Evolutionary conservation across 2,888 invertebrate species (phyloP).

Genomic region (Scotopteryx bipunctaria): DNA sequence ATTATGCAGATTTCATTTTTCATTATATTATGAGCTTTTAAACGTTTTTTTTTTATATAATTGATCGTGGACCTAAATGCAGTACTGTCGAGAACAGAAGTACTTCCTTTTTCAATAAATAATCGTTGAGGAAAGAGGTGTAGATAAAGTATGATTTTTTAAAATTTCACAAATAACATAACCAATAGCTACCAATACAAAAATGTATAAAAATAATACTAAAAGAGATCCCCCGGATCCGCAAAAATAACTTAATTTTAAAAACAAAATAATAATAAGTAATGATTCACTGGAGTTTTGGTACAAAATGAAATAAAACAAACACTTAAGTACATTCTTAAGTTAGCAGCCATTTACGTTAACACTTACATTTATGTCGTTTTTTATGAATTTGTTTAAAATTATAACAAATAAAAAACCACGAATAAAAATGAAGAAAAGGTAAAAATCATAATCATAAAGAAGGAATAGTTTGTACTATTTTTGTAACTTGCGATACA

Average conservation of each 20-base stretch:
- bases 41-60: slow-evolving; percentile 7
- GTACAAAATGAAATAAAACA: slow-evolving; percentile 45
- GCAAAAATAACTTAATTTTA: slow-evolving; percentile 33
- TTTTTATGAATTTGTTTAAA: slow-evolving; percentile 42
- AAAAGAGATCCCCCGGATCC: slow-evolving; percentile 44
- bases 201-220: slow-evolving; percentile 45
- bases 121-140: not conserved
- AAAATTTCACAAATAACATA: slow-evolving; percentile 10
- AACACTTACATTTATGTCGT: slow-evolving; percentile 15
- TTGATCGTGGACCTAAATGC: slow-evolving; percentile 1
- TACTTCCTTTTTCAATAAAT: not conserved
- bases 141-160: not conserved
- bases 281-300: slow-evolving; percentile 60
- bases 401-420: not conserved
- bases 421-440: not conserved
- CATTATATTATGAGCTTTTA: slow-evolving; percentile 14
- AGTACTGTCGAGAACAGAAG: slow-evolving; percentile 10
- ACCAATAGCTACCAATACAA: slow-evolving; percentile 49
- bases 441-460: not conserved
- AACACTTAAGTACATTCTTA: slow-evolving; percentile 64
- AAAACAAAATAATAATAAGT: slow-evolving; percentile 41
- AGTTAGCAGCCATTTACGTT: slow-evolving; percentile 64
- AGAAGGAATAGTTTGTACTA: not conserved
- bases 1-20: slow-evolving; percentile 33
- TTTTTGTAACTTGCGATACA: not conserved